Base-by-base conservation (phyloP, 2,888 invertebrate species). In the Chalcosyrphus nemorum region DNA sequence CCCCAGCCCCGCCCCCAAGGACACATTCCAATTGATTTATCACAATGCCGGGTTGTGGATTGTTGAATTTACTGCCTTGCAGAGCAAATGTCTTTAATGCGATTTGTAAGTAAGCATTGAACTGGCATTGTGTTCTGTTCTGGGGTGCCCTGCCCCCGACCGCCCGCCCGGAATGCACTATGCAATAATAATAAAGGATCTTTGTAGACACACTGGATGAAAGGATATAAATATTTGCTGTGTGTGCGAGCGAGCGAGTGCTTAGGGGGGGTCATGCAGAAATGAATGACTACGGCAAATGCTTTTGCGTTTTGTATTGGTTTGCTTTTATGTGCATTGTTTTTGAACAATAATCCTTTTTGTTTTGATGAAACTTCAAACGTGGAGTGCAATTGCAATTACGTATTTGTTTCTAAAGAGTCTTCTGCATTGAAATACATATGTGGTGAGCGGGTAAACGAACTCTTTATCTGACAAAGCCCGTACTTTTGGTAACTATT, bases 11-110 rank as follows among this genome's bases (percentile, higher is more conserved):
- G 27, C 9, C 66, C 66, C 47, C 11, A 21, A 43, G 68, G 72
- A 74, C 50, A 78, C 74, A 84, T 84, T 84, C 50, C 63, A 78
- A 84, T 84, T 84, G 82, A 78, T 84, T 84, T 84, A 84, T 84
- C 61, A 74, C 72, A 63, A 56, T 77, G 38, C 65, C 13, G 59
- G 27, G 59, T 66, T 66, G 38, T 61, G 81, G 71, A 54, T 72
- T 61, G 61, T 61, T 54, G 41, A 72, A 82, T 82, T 82, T 77
- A 82, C 66, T 71, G 77, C 77, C 17, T 57, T 78, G 11, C 56
- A 72, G 78, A 68, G 72, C 78, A 82, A 77, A 68, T 84, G 78
- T 70, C 78, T 68, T 78, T 74, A 78, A 84, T 84, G 74, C 82
- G 78, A 84, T 74, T 84, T 84, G 78, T 74, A 68, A 68, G 82